phyloP scores from a whole-genome alignment of 2,797 vertebrate genomes.

The Syndactyla subalaris region DNA sequence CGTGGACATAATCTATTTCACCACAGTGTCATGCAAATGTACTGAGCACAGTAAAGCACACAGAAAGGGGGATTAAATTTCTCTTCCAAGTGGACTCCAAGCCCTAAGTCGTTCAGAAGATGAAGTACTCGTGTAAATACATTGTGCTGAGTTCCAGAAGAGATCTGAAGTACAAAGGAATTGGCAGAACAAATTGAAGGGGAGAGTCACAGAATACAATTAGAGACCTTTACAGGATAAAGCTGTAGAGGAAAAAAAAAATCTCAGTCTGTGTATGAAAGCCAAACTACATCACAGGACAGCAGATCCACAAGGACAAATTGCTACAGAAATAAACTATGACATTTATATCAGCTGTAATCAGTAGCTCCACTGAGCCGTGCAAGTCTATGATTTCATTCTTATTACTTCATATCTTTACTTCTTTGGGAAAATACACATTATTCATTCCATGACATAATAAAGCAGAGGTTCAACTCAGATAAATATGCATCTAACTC shows the following conservation, averaged over 20 bases:
- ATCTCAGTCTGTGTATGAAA: neutral
- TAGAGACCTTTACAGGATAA: neutral
- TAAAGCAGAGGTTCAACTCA: constrained; percentile 3
- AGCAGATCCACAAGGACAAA: constrained; percentile 35
- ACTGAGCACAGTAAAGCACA: constrained; percentile 9
- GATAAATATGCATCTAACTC: constrained; percentile 24
- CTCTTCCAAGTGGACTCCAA: constrained; percentile 22
- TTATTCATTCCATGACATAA: constrained; percentile 47
- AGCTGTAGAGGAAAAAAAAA: neutral
- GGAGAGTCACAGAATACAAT: neutral
- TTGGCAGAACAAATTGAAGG: constrained; percentile 26
- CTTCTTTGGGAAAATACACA: constrained; percentile 59
- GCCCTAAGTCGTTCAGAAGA: neutral
- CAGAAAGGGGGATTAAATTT: constrained; percentile 7
- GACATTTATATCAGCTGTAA: constrained; percentile 57
- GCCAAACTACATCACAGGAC: constrained; percentile 34
- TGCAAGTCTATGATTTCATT: constrained; percentile 54
- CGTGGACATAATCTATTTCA: neutral
- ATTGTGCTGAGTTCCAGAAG: constrained; percentile 14
- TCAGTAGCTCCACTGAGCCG: constrained; percentile 56
- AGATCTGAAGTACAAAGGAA: constrained; percentile 28
- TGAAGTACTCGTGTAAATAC: constrained; percentile 25
- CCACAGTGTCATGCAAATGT: neutral
- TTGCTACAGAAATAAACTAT: constrained; percentile 40
- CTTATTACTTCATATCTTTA: constrained; percentile 55